Conservation (phyloP, 2,113 vertebrate genomes). For the Eira barbara region DNA sequence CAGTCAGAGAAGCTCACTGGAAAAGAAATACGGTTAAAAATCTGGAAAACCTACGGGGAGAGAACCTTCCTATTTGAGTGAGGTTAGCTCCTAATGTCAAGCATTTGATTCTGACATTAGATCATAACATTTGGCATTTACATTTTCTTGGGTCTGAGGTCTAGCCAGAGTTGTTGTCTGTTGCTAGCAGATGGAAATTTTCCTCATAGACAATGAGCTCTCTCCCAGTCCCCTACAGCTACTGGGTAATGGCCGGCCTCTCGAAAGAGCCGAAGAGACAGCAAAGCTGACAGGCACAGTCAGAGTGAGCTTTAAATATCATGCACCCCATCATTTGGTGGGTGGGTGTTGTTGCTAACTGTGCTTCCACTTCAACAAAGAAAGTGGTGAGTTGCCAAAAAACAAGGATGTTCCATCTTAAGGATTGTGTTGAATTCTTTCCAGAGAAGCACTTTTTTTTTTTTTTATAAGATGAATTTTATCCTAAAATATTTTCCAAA, state of each 20-base stretch:
- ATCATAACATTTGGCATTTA: neutral
- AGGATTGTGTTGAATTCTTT: constrained; percentile 39
- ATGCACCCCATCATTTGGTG: constrained; percentile 40
- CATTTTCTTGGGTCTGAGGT: neutral
- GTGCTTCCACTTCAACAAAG: constrained; percentile 33
- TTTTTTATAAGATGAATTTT: constrained; percentile 2
- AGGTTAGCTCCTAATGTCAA: neutral
- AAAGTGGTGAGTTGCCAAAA: constrained; percentile 43
- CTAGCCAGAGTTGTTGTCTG: neutral
- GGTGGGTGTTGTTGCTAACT: constrained; percentile 29
- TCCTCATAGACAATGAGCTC: neutral
- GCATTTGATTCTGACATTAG: neutral
- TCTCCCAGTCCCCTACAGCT: neutral
- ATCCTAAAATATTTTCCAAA: constrained; percentile 43
- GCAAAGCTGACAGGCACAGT: neutral
- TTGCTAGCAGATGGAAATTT: neutral
- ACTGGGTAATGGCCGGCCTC: neutral
- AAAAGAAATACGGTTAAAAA: neutral
- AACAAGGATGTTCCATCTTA: constrained; percentile 5
- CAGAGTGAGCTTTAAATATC: constrained; percentile 40
- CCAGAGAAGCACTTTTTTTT: constrained; percentile 13
- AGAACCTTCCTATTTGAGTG: neutral
- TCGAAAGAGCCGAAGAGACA: neutral
- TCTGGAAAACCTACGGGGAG: neutral
- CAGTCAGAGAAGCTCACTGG: neutral